Evolutionary conservation across 1,140 invertebrate genomes (phyloP), one percentile per base, ranked within the genome.

Genomic region (Drosophila sproati): DNA sequence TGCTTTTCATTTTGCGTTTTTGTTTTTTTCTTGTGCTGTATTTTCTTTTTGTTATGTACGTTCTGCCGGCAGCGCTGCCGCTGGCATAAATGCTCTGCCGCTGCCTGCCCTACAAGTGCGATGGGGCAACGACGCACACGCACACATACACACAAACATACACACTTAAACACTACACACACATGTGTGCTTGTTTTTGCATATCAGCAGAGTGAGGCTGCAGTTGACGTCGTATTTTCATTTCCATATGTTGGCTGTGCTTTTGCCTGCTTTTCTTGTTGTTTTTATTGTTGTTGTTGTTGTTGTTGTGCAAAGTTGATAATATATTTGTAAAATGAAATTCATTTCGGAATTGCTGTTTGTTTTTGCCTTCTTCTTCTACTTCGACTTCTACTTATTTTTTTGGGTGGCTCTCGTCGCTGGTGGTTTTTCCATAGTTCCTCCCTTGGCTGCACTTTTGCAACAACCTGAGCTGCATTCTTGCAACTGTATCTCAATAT

Each of bases 281-380:
- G 35, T 54, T 55, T 3, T 61, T 41, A 56, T 20, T 20, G 12
- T 66, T 75, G 67, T 70, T 69, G 12, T 66, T 75, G 67, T 70
- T 69, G 52, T 68, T 78, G 82, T 76, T 88, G 85, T 69, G 73
- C 78, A 82, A 89, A 88, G 82, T 91, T 91, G 87, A 87, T 91
- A 91, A 91, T 91, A 91, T 87, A 87, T 91, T 91, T 91, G 87
- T 91, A 87, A 91, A 91, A 91, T 91, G 88, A 87, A 91, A 91
- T 91, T 91, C 88, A 88, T 91, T 91, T 91, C 80, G 73, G 78
- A 85, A 88, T 88, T 89, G 80, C 83, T 83, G 77, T 89, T 89
- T 88, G 73, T 77, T 88, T 61, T 43, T 43, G 39, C 39, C 10
- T 43, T n/a, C 10, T 43, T 43, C 39, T n/a, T 43, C 52, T 57